A percentile compares a stretch with the other conserved stretches of the same genome.
phyloP scores from a whole-genome alignment of 2,797 vertebrate genomes.

The Catamblyrhynchus diadema region DNA sequence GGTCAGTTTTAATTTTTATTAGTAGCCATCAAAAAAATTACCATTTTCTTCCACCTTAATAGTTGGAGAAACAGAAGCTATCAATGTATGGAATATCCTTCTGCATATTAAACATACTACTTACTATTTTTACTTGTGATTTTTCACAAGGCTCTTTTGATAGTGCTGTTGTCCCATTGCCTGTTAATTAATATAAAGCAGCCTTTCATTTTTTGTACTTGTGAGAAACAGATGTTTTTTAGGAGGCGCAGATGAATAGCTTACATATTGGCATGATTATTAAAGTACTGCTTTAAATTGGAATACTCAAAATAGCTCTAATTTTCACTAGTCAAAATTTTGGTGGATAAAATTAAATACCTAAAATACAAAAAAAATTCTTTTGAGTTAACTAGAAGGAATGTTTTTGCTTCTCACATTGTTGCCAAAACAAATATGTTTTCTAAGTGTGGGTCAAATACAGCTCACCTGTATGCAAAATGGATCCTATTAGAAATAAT shows the following conservation, averaged over 20 bases:
- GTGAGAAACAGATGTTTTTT: conserved; percentile 46
- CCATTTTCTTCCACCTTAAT: background rate
- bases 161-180: background rate
- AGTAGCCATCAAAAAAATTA: background rate
- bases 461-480: background rate
- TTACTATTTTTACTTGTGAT: background rate
- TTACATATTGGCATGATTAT: background rate
- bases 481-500: background rate
- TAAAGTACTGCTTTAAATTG: background rate
- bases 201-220: conserved; percentile 23
- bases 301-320: background rate
- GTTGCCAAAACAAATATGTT: background rate
- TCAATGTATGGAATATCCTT: background rate
- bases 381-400: background rate
- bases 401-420: background rate
- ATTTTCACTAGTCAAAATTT: background rate
- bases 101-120: background rate
- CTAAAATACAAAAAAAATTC: background rate
- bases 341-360: background rate
- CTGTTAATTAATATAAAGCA: background rate
- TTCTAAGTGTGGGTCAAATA: background rate
- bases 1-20: background rate
- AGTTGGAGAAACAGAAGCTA: background rate
- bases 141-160: background rate
- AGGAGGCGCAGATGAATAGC: conserved; percentile 45